Base-by-base conservation (phyloP, 2,797 vertebrate genomes). In the Pygocentrus nattereri region DNA sequence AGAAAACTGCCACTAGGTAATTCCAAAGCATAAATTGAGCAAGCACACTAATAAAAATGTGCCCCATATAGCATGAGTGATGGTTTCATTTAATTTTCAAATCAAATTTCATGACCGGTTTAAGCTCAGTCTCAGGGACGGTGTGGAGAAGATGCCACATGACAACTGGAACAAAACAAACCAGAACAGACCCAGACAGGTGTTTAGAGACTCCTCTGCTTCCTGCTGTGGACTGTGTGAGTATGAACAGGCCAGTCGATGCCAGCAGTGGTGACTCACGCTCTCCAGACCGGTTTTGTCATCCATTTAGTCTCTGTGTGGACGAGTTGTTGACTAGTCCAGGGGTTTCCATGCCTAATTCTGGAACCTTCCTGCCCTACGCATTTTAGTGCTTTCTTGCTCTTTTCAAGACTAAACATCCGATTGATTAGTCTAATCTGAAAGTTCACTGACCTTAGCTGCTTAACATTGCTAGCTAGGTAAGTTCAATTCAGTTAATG, bases 41-140 rank as follows among this genome's bases (percentile, higher is more conserved):
- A 82, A 80, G 81, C 54, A 3, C 74, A 61, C 71, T 58, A 78
- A 86, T 83, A 61, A 80, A 67, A 83, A 80, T 25, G 80, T 13
- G 72, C 47, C 83, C 64, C 64, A 74, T 76, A 1, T 41, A 25
- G 52, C 82, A 74, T 82, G 69, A 85, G 83, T 68, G 19, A 83
- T 75, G 49, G 34, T 82, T 82, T 82, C 61, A 85, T 86, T 89
- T 81, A 76, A 84, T 85, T 89, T 87, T 73, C 79, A 88, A 89
- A 90, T 91, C 88, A 79, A 90, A 87, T 85, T 88, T 76, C 82
- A 88, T 76, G 87, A 87, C 73, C 79, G 50, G 74, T 86, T 89
- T 74, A 80, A 71, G 67, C 77, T 78, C 72, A 52, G 62, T 78
- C 78, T 74, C 80, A 76, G 76, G 18, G 25, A 67, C 67, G 70